These are phyloP conservation scores for Dipodomys spectabilis DNA, from an alignment of 2,113 vertebrate species.

Conservation along the genomic window DNA sequence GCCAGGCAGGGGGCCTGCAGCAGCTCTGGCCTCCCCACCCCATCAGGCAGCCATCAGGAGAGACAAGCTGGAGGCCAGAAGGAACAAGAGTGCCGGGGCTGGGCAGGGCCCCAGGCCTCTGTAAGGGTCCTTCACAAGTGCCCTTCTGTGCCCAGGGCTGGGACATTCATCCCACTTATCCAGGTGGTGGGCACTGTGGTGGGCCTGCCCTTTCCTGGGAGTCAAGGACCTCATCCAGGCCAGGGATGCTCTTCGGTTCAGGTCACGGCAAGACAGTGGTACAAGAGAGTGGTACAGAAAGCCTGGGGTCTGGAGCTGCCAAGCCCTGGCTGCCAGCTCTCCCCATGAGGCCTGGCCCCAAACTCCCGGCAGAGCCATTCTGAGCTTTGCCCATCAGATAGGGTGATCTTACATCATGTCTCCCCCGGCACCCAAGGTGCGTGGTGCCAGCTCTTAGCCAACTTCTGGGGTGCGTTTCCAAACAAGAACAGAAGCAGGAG, in stretches of 20 bases:
- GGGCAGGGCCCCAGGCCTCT: neutral
- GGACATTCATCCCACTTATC: neutral
- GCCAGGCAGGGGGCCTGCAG: neutral
- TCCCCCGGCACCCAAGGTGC: slow-evolving; percentile 72
- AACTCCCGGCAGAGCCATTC: slow-evolving; percentile 53
- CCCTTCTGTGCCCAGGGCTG: neutral
- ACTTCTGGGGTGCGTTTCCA: slow-evolving; percentile 77
- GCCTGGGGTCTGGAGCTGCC: neutral
- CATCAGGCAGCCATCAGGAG: neutral
- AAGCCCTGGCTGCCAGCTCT: slow-evolving; percentile 44
- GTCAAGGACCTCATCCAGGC: neutral
- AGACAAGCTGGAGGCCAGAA: neutral
- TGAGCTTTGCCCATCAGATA: slow-evolving; percentile 82
- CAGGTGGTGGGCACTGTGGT: neutral
- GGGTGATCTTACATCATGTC: slow-evolving; percentile 81
- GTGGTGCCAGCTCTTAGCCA: slow-evolving; percentile 80
- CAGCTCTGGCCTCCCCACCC: neutral
- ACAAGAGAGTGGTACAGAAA: neutral
- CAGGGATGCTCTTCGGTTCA: neutral
- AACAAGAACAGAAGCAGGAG: slow-evolving; percentile 66
- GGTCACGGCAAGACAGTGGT: neutral
- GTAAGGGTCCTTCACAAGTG: neutral
- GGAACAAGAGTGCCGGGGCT: neutral
- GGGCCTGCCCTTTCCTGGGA: neutral
- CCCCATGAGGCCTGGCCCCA: slow-evolving; percentile 68